A percentile compares a stretch with the other conserved stretches of the same genome.
Conservation (phyloP, 1,140 invertebrate genomes). For the Bombus difficillimus region DNA sequence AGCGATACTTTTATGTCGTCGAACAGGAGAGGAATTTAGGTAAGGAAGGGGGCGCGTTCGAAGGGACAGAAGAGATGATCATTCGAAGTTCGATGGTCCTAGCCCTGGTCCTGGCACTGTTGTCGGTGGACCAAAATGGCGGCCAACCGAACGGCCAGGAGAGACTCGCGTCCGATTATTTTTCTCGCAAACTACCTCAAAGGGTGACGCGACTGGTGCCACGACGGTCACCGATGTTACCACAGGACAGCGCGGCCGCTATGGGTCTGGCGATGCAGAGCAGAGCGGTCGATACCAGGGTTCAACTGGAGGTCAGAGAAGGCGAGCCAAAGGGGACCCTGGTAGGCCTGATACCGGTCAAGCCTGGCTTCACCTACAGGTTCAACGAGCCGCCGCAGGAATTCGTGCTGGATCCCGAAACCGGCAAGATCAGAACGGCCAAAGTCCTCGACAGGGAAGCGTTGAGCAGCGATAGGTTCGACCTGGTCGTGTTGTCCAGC, state of each 20-base stretch:
- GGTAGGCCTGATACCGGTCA: slow-evolving; percentile 93
- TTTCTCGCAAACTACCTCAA: slow-evolving; percentile 59
- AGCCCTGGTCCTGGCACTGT: slow-evolving; percentile 74
- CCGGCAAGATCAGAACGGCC: slow-evolving; percentile 92
- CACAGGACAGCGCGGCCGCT: slow-evolving; percentile 69
- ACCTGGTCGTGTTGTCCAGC: slow-evolving; percentile 94
- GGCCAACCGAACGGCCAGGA: slow-evolving; percentile 57
- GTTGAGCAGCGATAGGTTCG: slow-evolving; percentile 90
- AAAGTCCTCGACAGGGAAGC: slow-evolving; percentile 91
- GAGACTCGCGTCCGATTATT: slow-evolving; percentile 60
- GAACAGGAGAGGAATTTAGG: slow-evolving; percentile 54
- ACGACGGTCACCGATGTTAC: slow-evolving; percentile 76
- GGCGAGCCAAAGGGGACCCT: slow-evolving; percentile 91
- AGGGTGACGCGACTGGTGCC: slow-evolving; percentile 80
- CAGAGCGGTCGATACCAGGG: slow-evolving; percentile 92
- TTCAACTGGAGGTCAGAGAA: slow-evolving; percentile 92
- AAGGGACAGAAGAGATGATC: slow-evolving; percentile 70
- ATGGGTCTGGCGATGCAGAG: slow-evolving; percentile 89
- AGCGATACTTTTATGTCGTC: slow-evolving; percentile 59
- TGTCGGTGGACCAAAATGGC: slow-evolving; percentile 72
- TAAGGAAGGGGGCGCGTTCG: slow-evolving; percentile 63
- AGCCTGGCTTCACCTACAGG: slow-evolving; percentile 93
- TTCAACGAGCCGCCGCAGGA: slow-evolving; percentile 95
- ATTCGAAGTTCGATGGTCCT: slow-evolving; percentile 72
- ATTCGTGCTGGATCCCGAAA: slow-evolving; percentile 90